Conservation (phyloP, 1,140 invertebrate species). For the Drosophila jambulina region DNA sequence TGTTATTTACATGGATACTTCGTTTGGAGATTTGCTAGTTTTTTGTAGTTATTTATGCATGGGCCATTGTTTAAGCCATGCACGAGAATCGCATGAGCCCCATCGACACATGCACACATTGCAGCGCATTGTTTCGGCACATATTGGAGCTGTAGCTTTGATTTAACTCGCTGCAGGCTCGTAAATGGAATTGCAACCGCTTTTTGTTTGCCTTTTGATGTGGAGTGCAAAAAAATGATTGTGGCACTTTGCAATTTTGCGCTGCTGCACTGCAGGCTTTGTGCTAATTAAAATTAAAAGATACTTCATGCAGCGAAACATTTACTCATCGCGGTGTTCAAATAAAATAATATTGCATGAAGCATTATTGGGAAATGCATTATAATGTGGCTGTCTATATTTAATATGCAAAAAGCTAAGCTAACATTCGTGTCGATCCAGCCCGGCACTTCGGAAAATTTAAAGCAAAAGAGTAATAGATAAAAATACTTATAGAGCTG, state of each 20-base stretch:
- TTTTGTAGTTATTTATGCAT: slow-evolving; percentile 76
- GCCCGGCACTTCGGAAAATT: no score
- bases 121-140: slow-evolving; percentile 53
- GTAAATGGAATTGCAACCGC: slow-evolving; percentile 45
- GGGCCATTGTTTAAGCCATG: slow-evolving; percentile 73
- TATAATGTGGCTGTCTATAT: background rate
- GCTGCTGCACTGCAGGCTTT: background rate
- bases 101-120: slow-evolving; percentile 27
- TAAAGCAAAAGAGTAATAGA: background rate
- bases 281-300: slow-evolving; percentile 4
- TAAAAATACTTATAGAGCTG: background rate
- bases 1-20: slow-evolving; percentile 44
- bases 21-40: slow-evolving; percentile 45
- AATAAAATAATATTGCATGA: background rate
- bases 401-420: background rate
- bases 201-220: slow-evolving; percentile 9
- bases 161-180: slow-evolving; percentile 55
- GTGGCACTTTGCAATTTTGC: slow-evolving; percentile 28
- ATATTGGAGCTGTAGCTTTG: slow-evolving; percentile 61
- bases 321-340: background rate
- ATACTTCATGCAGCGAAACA: background rate
- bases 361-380: background rate
- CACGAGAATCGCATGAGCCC: slow-evolving; percentile 32
- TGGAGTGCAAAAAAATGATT: slow-evolving; percentile 3
- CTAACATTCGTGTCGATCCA: background rate